Base-by-base conservation (phyloP, 2,113 vertebrate species). In the Seriola rivoliana region DNA sequence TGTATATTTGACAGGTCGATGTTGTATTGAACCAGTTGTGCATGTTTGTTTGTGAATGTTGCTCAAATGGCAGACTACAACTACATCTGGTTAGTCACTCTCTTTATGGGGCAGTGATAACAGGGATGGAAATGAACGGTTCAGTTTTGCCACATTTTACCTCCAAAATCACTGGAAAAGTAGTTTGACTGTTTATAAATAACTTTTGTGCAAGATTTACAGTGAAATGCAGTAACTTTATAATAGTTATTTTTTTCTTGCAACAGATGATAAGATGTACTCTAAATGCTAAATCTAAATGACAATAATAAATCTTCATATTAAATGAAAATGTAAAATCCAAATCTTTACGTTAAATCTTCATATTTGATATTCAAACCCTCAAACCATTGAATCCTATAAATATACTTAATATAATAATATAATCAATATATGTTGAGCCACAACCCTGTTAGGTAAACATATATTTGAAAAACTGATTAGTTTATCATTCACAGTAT, bases 1-100 rank as follows among this genome's bases (percentile, higher is more conserved):
- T 40, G 42, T 74, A 13, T 25, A 36, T 36, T 52, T 36, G 66
- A 79, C 29, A 63, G 69, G 57, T 21, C 48, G n/a, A 65, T 84
- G 19, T 32, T 69, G 62, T 36, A 19, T 50, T 40, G 42, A 38
- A 68, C 29, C 40, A 34, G 23, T 63, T 83, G 19, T 52, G 1
- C 0, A 17, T 36, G 21, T 36, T 62, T 68, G 54, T 32, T 12
- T 62, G 4, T 52, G 7, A 14, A 1, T 13, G 4, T 17, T 34
- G 52, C 34, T 71, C 7, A 42, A 57, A 69, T 17, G 52, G 36
- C 60, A 65, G 23, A 44, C 72, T 57, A 71, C 36, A 62, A 72
- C 50, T 25, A 46, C 32, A 70, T 48, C 40, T 69, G 32, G 36
- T 40, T 62, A 71, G 16, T 67, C 67, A 57, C 25, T 67, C 13